Evolutionary conservation across 2,113 vertebrate genomes (phyloP).

Genomic region (Notarius lentiginosus): DNA sequence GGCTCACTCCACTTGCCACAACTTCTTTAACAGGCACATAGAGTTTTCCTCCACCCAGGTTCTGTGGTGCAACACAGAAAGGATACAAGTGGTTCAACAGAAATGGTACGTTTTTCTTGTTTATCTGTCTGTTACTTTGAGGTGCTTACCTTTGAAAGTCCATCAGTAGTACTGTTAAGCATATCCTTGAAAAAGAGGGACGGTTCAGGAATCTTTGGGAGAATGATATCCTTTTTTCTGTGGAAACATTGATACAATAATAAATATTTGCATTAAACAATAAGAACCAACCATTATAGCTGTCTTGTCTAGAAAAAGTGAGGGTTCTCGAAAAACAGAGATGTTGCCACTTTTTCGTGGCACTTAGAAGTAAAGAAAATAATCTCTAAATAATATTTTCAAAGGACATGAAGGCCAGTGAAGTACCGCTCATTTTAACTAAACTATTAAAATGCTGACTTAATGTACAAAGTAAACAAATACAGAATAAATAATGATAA

Average conservation of each 20-base stretch:
- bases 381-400: background rate
- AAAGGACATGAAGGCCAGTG: background rate
- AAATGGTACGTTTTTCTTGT: background rate
- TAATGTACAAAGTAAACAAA: background rate
- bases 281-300: background rate
- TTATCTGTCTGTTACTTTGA: background rate
- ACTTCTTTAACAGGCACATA: constrained; percentile 56
- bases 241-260: constrained; percentile 20
- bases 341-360: background rate
- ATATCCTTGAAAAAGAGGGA: constrained; percentile 65
- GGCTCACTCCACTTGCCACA: constrained; percentile 42
- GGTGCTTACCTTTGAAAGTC: constrained; percentile 29
- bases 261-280: background rate
- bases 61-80: constrained; percentile 23
- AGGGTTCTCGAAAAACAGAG: background rate
- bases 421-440: background rate
- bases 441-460: background rate
- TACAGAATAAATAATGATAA: constrained; percentile 12
- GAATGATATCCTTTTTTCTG: constrained; percentile 62
- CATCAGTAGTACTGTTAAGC: constrained; percentile 55
- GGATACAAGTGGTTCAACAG: background rate
- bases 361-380: background rate
- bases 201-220: constrained; percentile 64
- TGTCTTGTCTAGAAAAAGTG: background rate
- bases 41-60: background rate